Evolutionary conservation across 2,888 invertebrate species (phyloP).

Genomic region (Habrosyne pyritoides): DNA sequence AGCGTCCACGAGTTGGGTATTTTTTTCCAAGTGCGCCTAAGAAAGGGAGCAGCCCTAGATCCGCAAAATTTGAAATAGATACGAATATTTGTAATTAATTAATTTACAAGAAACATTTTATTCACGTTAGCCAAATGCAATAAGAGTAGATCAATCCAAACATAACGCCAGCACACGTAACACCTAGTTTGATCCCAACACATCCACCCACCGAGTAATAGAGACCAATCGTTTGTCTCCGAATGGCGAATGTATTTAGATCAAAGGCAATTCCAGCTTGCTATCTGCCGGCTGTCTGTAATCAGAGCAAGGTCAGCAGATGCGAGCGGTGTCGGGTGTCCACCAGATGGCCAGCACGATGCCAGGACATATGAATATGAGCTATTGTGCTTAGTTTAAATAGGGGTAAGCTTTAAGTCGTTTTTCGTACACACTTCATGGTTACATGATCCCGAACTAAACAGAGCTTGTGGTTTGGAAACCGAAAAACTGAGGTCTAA

Average conservation of each 20-base stretch:
- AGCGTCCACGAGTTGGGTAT: no score
- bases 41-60: no score
- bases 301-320: constrained; percentile 47
- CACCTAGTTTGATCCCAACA: neutral
- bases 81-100: no score
- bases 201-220: constrained; percentile 18
- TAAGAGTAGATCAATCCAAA: neutral
- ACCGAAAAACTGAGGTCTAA: no score
- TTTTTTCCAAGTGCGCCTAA: no score
- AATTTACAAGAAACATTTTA: no score
- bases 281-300: constrained; percentile 12
- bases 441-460: no score
- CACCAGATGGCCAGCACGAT: constrained; percentile 28
- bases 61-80: no score
- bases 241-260: constrained; percentile 14
- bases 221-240: neutral
- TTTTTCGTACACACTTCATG: no score
- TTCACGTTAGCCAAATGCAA: neutral
- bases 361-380: neutral
- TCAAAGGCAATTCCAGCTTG: constrained; percentile 25
- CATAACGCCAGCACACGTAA: neutral
- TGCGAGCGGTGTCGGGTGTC: constrained; percentile 43
- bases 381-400: neutral
- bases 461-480: no score
- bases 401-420: neutral